A percentile compares a stretch with the other conserved stretches of the same genome.
These are phyloP conservation scores for Eumeta japonica DNA, from an alignment of 1,140 invertebrate species.

Conservation along the genomic window DNA sequence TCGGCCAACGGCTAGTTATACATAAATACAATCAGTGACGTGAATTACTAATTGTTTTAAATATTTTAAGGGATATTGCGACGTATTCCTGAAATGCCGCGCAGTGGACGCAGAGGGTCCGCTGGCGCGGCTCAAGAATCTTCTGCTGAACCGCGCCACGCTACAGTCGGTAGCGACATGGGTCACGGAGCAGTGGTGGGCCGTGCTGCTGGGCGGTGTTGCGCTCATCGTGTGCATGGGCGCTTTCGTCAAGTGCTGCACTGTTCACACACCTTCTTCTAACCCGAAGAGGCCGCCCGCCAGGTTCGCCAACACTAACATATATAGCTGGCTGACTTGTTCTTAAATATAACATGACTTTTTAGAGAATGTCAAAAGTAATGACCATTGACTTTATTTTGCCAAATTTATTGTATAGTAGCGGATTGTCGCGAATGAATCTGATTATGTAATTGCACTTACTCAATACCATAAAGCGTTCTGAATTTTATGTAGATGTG, in stretches of 20 bases:
- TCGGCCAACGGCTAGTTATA: too few relatives aligned
- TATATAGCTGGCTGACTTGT: too few relatives aligned
- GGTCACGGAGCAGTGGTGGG: conserved; percentile 96
- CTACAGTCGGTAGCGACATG: conserved; percentile 82
- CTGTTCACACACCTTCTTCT: conserved; percentile 96
- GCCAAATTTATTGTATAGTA: too few relatives aligned
- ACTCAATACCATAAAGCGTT: too few relatives aligned
- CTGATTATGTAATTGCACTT: too few relatives aligned
- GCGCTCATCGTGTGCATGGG: conserved; percentile 94
- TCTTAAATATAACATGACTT: too few relatives aligned
- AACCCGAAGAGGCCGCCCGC: conserved; percentile 92
- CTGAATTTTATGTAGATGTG: too few relatives aligned
- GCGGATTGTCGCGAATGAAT: too few relatives aligned
- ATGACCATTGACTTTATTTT: too few relatives aligned
- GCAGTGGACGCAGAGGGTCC: conserved; percentile 98
- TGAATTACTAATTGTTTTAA: too few relatives aligned
- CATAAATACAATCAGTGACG: too few relatives aligned
- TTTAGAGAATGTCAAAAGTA: too few relatives aligned
- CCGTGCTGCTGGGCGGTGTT: conserved; percentile 87
- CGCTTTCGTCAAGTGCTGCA: conserved; percentile 98
- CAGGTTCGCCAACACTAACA: conserved; percentile 35
- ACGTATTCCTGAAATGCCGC: conserved; percentile 96
- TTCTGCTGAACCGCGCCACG: conserved; percentile 91
- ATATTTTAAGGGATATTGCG: conserved; percentile 84
- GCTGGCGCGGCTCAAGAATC: conserved; percentile 92